These are phyloP conservation scores for Sebastes matsubarae DNA, from an alignment of 2,797 vertebrate genomes.

Conservation along the genomic window DNA sequence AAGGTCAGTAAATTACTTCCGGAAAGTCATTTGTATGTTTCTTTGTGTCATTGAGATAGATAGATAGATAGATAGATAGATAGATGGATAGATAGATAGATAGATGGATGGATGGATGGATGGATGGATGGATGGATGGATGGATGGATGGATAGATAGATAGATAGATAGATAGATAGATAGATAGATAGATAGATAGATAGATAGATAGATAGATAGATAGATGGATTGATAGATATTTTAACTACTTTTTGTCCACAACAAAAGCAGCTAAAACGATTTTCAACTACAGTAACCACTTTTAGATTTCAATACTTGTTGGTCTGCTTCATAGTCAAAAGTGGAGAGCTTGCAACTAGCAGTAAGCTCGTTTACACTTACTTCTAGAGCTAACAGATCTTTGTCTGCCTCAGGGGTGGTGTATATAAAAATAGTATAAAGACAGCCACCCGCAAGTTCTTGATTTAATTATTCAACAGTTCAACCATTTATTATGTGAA, in stretches of 20 bases:
- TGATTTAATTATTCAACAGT: background rate
- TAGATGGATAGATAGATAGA: background rate
- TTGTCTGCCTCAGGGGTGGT: background rate
- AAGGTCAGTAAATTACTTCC: slow-evolving; percentile 81
- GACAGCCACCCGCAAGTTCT: rapidly evolving
- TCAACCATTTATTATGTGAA: background rate
- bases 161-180: background rate
- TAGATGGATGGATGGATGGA: too few relatives aligned
- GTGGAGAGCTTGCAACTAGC: background rate
- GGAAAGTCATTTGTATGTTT: background rate
- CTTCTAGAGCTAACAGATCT: background rate
- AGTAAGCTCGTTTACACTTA: background rate
- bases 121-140: too few relatives aligned
- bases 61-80: background rate
- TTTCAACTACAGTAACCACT: background rate
- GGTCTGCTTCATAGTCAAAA: too few relatives aligned
- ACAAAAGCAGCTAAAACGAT: background rate
- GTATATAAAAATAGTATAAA: background rate
- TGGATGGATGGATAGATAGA: too few relatives aligned
- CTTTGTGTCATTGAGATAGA: background rate
- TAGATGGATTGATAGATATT: too few relatives aligned
- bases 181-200: background rate
- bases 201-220: too few relatives aligned
- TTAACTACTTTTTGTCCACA: too few relatives aligned
- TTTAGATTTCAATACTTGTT: background rate